Base-by-base conservation (phyloP, 2,888 invertebrate species). In the Tenthredo amoena region DNA sequence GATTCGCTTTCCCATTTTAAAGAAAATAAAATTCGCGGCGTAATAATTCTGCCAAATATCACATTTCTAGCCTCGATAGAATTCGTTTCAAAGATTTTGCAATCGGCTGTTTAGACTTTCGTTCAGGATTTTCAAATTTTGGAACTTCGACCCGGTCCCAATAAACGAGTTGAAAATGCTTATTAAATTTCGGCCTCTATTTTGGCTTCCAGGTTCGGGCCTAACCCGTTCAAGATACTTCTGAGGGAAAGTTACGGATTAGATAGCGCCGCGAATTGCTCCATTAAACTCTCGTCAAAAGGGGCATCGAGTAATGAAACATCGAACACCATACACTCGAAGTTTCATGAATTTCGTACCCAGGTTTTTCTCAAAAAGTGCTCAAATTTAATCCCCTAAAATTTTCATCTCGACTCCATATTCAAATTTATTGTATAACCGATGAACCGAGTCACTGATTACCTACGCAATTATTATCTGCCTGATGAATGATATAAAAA, bases 321-420 rank as follows among this genome's bases (percentile, higher is more conserved):
- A n/a, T 71, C 71, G 71, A 37, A 71, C 34, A 71, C 71, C 34
- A 37, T 71, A 62, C 21, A 31, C 37, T 71, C 18, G n/a, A n/a
- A 50, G 3, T 10, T 26, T 26, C 7, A 26, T 2, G 50, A 4
- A 37, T 37, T 71, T 34, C 34, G 6, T 37, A n/a, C 37, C 37
- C 1, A 21, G 9, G 34, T 7, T 37, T 37, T 71, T 7, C 37
- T 37, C 0, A 6, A 37, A 71, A 71, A n/a, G 18, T 18, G 21
- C 71, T n/a, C 0, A 37, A 34, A 34, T 34, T 7, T 18, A 71
- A 37, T 18, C 71, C 18, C 15, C 18, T 5, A 4, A 37, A 71
- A 71, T 18, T 37, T 37, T 9, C 1, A 26, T 7, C 6, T n/a
- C 0, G 6, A 55, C 55, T n/a, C 10, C n/a, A n/a, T n/a, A 55